These are phyloP conservation scores for Drosophila recens DNA, from an alignment of 2,888 invertebrate genomes.

Conservation along the genomic window DNA sequence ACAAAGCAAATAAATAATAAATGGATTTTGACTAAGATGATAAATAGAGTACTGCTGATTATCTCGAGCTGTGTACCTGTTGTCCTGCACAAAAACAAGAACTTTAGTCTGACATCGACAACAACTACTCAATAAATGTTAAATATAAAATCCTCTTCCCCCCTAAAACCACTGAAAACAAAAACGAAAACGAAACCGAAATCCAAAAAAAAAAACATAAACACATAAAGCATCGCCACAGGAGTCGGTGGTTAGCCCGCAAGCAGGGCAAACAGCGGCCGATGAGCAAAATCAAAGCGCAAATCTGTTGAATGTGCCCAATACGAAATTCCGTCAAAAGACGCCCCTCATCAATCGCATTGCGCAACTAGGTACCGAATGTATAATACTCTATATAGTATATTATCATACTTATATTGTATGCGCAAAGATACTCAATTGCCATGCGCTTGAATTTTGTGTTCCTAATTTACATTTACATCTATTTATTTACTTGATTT, in stretches of 20 bases:
- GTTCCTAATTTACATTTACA: constrained; percentile 19
- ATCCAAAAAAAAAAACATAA: constrained; percentile 14
- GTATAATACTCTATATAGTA: constrained; percentile 62
- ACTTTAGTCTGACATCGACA: constrained; percentile 3
- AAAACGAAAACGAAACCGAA: constrained; percentile 15
- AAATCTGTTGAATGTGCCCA: constrained; percentile 68
- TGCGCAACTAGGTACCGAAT: constrained; percentile 83
- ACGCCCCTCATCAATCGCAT: constrained; percentile 84
- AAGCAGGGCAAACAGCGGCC: constrained; percentile 47
- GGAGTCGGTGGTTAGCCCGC: constrained; percentile 64
- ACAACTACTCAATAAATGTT: constrained; percentile 49
- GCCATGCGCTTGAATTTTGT: constrained; percentile 73
- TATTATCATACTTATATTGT: constrained; percentile 58
- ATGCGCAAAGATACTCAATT: constrained; percentile 76
- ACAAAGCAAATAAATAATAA: too few species aligned
- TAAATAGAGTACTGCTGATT: too few species aligned
- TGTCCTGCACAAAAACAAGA: not conserved
- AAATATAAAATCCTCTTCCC: constrained; percentile 63
- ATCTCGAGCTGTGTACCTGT: constrained; percentile 30
- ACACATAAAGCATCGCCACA: constrained; percentile 69
- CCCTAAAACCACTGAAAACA: constrained; percentile 14
- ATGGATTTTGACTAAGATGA: too few species aligned
- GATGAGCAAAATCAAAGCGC: constrained; percentile 65
- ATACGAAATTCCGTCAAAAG: constrained; percentile 82
- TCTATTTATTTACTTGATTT: constrained; percentile 10